phyloP scores from a whole-genome alignment of 2,113 vertebrate species.

The Apodemus speciosus region DNA sequence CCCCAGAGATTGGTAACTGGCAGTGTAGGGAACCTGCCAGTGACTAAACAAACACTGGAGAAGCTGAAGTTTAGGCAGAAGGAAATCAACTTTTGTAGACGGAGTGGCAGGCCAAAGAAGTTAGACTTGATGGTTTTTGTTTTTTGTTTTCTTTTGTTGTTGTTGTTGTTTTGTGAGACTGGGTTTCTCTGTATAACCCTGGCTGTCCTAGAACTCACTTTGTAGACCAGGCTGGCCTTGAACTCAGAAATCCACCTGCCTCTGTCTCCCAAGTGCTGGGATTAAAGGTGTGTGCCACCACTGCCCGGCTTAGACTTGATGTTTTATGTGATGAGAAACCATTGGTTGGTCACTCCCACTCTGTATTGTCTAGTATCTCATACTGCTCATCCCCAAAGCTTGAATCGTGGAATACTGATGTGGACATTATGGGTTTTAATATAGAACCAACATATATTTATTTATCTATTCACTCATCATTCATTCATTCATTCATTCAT shows the following conservation, averaged over 20 bases:
- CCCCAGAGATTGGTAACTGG: not conserved
- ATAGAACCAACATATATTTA: not conserved
- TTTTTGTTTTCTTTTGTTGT: no score
- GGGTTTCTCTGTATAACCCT: no score
- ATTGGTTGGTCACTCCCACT: fast-evolving
- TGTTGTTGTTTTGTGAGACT: no score
- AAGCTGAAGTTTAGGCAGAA: not conserved
- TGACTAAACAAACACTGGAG: not conserved
- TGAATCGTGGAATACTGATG: not conserved
- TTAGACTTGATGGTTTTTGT: not conserved
- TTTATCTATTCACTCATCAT: not conserved
- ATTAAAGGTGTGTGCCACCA: no score
- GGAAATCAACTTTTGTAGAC: not conserved
- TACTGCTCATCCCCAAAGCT: not conserved
- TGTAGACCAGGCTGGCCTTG: no score
- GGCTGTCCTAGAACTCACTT: no score
- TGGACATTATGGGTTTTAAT: not conserved
- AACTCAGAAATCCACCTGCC: no score
- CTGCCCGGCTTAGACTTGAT: not conserved
- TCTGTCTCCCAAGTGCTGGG: no score
- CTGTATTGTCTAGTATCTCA: not conserved
- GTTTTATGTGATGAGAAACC: not conserved
- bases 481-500: not conserved
- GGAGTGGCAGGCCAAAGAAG: not conserved
- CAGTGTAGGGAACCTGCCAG: no score